These are phyloP conservation scores for Ornithoptera alexandrae DNA, from an alignment of 2,888 invertebrate species.

Conservation along the genomic window DNA sequence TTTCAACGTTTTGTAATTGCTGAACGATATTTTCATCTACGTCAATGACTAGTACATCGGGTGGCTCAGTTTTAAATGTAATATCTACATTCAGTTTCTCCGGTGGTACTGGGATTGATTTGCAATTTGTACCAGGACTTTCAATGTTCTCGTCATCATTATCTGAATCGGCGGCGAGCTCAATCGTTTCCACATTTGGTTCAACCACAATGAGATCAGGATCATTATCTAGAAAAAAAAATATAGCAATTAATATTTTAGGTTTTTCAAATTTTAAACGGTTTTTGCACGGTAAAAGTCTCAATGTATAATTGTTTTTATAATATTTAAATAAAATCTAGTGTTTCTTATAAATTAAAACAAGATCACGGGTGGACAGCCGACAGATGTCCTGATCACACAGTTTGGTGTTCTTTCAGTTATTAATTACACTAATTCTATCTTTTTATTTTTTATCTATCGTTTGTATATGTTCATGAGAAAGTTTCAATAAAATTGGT, in stretches of 20 bases:
- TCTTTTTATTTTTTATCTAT: too few relatives aligned
- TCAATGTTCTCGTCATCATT: not conserved
- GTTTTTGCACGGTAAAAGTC: too few relatives aligned
- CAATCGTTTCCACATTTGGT: conserved; percentile 54
- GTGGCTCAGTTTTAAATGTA: conserved; percentile 29
- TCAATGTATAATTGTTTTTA: too few relatives aligned
- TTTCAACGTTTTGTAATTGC: conserved; percentile 29
- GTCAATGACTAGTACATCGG: conserved; percentile 23
- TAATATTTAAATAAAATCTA: too few relatives aligned
- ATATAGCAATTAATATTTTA: not conserved
- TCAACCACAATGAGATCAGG: conserved; percentile 53
- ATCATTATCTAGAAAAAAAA: conserved; percentile 40
- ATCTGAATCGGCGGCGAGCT: conserved; percentile 48
- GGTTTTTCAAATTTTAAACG: not conserved
- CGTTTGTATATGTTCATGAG: too few relatives aligned
- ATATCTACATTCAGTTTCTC: not conserved
- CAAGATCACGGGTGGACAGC: too few relatives aligned
- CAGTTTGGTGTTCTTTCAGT: too few relatives aligned
- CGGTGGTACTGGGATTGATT: not conserved
- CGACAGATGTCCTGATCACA: too few relatives aligned
- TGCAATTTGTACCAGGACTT: not conserved
- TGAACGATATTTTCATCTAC: conserved; percentile 17
- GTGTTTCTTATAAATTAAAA: too few relatives aligned
- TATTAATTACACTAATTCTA: too few relatives aligned
- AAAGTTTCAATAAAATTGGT: too few relatives aligned